Evolutionary conservation across 2,797 vertebrate genomes (phyloP), one percentile per base, ranked within the genome.

Genomic region (Acestrorhynchus altus): DNA sequence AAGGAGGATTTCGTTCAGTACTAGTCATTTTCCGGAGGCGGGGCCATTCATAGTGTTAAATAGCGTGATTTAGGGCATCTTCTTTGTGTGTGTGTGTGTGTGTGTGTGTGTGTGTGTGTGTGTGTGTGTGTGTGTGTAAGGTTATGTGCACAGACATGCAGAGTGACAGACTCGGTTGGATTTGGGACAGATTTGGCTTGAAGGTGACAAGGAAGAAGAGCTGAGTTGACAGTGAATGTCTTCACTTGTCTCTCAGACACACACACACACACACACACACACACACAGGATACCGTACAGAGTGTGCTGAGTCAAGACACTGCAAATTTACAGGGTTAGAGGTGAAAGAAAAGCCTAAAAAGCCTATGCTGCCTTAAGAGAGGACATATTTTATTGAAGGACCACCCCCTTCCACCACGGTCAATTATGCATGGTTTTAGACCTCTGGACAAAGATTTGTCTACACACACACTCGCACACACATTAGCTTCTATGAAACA

Each of bases 121-220:
- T 18, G 68, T 42, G 68, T 42, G 68, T 42, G 69, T 24, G 31
- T 9, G 42, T 0, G 59, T 35, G 54, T 16, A 40, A 1, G 15
- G 16, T 42, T 56, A 67, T 72, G 67, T 68, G 66, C 28, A 24
- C 54, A 22, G 18, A 52, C 64, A 83, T 78, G 66, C 22, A 81
- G 61, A 66, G 44, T 75, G 78, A 81, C 78, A 77, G 74, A 60
- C 66, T 78, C 57, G 18, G 54, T 60, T 83, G 72, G 77, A 59
- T 65, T 68, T 57, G 39, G 78, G 75, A 81, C 71, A 75, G 71
- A 83, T 80, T 72, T 78, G 70, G 70, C 71, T 77, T 24, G 28
- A 56, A 65, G 56, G 54, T 77, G 81, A 79, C 81, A 78, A 69
- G 35, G 57, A 80, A 69, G 56, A 72, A 65, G 46, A 86, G n/a